Conservation (phyloP, 2,888 invertebrate species). For the Harpalus rufipes region DNA sequence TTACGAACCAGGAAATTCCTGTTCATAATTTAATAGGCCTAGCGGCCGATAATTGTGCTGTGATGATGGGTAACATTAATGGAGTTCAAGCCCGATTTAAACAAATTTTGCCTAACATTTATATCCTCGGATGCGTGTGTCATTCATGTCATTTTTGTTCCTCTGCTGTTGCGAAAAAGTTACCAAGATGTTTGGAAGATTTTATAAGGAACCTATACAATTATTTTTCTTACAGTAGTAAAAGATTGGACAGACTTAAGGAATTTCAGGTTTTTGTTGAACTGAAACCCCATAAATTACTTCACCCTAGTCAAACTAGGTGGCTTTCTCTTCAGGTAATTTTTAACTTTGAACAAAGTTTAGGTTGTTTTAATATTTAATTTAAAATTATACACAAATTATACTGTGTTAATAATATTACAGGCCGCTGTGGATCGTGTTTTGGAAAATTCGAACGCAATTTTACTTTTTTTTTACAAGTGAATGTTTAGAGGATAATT, state of each 20-base stretch:
- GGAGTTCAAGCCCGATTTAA: conserved; percentile 58
- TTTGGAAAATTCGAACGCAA: conserved; percentile 16
- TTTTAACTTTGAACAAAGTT: not conserved
- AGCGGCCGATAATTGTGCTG: conserved; percentile 19
- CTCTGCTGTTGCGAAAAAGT: conserved; percentile 70
- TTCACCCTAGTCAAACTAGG: conserved; percentile 71
- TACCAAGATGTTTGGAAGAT: conserved; percentile 70
- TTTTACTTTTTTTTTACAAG: conserved; percentile 15
- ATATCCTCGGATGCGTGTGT: conserved; percentile 71
- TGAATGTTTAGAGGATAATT: conserved; percentile 19
- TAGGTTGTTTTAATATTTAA: not conserved
- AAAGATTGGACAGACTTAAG: conserved; percentile 70
- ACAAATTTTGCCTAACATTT: conserved; percentile 69
- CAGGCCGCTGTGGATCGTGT: not conserved
- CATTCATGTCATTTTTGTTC: conserved; percentile 71
- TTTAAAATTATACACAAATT: not conserved
- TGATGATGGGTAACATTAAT: conserved; percentile 22
- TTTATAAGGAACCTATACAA: conserved; percentile 70
- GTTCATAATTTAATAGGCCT: conserved; percentile 21
- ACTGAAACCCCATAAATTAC: conserved; percentile 71
- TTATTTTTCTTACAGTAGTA: conserved; percentile 71
- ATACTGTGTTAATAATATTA: conserved; percentile 11
- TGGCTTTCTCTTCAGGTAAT: conserved; percentile 71
- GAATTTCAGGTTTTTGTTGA: conserved; percentile 71
- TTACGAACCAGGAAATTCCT: not conserved